Evolutionary conservation across 2,888 invertebrate species (phyloP).

Genomic region (Apantesis nais): DNA sequence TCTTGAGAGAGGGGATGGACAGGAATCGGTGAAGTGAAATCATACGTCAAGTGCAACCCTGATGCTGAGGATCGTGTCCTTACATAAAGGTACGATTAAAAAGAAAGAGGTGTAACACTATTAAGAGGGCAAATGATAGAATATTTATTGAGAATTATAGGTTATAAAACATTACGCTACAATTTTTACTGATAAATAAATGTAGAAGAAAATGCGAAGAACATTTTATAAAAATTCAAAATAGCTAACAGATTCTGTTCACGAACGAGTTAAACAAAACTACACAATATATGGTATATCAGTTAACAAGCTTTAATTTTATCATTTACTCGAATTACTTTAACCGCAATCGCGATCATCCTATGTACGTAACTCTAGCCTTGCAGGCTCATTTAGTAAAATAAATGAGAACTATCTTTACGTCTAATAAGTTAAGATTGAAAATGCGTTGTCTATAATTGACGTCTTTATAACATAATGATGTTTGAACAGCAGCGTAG

Average conservation of each 20-base stretch:
- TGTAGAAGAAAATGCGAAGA: background rate
- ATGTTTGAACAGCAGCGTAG: slow-evolving; percentile 54
- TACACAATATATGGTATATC: slow-evolving; percentile 39
- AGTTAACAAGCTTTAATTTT: slow-evolving; percentile 63
- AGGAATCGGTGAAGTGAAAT: too few relatives aligned
- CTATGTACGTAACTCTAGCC: slow-evolving; percentile 60
- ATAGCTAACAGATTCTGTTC: slow-evolving; percentile 16
- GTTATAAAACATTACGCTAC: background rate
- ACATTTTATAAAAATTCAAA: background rate
- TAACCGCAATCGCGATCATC: slow-evolving; percentile 63
- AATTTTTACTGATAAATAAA: background rate
- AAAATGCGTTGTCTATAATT: slow-evolving; percentile 33
- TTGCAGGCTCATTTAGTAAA: slow-evolving; percentile 43
- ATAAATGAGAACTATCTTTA: slow-evolving; percentile 41
- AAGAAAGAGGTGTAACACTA: too few relatives aligned
- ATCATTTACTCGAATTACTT: slow-evolving; percentile 66
- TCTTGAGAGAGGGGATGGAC: too few relatives aligned
- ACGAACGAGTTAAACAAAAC: slow-evolving; percentile 49
- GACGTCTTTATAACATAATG: slow-evolving; percentile 38
- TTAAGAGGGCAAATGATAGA: too few relatives aligned
- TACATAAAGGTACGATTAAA: too few relatives aligned
- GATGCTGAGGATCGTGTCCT: too few relatives aligned
- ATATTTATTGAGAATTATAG: too few relatives aligned
- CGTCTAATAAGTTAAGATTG: slow-evolving; percentile 39
- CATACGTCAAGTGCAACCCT: too few relatives aligned